phyloP scores from a whole-genome alignment of 2,797 vertebrate genomes.

The Pseudochirops corinnae region DNA sequence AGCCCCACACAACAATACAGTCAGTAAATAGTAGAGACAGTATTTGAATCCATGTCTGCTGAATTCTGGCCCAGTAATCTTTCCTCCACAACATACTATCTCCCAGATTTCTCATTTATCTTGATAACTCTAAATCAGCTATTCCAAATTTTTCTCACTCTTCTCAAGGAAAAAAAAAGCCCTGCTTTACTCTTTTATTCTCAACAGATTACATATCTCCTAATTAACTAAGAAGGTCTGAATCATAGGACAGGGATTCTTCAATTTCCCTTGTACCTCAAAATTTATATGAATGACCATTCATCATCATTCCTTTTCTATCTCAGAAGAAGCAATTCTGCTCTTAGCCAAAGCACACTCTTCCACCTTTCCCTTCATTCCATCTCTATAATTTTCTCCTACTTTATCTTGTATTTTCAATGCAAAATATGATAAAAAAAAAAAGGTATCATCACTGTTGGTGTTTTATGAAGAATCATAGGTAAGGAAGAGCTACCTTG shows the following conservation, averaged over 20 bases:
- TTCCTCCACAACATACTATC: background rate
- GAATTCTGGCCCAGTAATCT: background rate
- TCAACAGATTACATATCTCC: background rate
- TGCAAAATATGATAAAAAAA: too few relatives aligned
- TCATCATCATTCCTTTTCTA: background rate
- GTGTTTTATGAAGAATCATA: too few relatives aligned
- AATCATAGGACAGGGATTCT: background rate
- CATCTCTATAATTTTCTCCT: too few relatives aligned
- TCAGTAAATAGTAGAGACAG: background rate
- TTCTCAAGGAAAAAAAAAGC: background rate
- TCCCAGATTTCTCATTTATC: background rate
- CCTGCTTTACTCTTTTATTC: background rate
- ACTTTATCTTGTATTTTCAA: too few relatives aligned
- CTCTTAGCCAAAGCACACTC: too few relatives aligned
- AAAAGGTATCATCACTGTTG: too few relatives aligned
- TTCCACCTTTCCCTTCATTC: too few relatives aligned
- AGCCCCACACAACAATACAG: background rate
- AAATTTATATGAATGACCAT: background rate
- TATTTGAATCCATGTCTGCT: background rate
- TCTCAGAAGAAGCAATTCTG: background rate
- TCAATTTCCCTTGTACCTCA: background rate
- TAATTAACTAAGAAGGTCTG: background rate
- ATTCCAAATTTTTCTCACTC: background rate
- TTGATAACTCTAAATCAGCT: background rate
- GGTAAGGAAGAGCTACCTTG: too few relatives aligned